Conservation (phyloP, 2,113 vertebrate species). For the Rhea americana region DNA sequence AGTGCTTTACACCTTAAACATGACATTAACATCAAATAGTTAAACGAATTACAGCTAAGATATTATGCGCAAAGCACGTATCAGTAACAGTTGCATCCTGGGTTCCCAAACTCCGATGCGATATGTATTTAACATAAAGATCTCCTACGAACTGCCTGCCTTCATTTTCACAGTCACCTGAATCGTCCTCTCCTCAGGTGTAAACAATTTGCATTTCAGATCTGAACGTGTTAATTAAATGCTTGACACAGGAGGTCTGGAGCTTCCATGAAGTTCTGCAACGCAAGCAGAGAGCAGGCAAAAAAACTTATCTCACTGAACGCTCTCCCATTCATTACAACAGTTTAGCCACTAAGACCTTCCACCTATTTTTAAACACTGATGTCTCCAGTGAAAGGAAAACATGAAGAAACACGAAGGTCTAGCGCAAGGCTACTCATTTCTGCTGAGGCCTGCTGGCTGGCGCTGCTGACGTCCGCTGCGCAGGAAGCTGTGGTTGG, state of each 20-base stretch:
- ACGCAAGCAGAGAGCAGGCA: neutral
- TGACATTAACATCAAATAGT: neutral
- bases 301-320: neutral
- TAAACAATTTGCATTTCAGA: neutral
- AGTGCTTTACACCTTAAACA: neutral
- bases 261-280: neutral
- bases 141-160: neutral
- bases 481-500: neutral
- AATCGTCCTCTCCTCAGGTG: neutral
- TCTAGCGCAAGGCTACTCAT: neutral
- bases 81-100: neutral
- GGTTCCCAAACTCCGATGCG: neutral
- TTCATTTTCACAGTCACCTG: neutral
- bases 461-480: neutral
- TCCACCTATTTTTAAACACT: neutral
- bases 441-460: neutral
- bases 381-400: neutral
- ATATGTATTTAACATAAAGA: neutral
- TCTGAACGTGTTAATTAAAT: neutral
- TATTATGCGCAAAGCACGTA: neutral
- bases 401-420: neutral
- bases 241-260: neutral
- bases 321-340: too few species aligned
- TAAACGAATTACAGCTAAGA: neutral
- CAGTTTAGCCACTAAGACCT: neutral